Evolutionary conservation across 2,113 vertebrate species (phyloP).

Genomic region (Larimichthys crocea): DNA sequence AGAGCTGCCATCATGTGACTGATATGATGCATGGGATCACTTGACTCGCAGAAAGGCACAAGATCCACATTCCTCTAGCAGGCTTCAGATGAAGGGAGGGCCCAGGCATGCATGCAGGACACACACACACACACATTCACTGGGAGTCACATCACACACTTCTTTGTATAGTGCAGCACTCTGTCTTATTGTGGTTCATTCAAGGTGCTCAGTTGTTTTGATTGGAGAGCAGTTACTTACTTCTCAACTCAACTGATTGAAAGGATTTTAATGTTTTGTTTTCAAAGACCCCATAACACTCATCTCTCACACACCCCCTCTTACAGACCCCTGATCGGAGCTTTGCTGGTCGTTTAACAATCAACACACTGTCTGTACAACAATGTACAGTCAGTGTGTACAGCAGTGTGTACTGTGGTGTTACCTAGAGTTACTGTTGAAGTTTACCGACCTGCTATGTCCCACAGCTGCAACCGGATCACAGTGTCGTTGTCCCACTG

Average conservation of each 20-base stretch:
- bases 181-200: background rate
- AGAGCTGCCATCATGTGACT: conserved; percentile 76
- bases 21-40: conserved; percentile 70
- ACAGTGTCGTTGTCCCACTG: conserved; percentile 82
- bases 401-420: background rate
- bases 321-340: no score
- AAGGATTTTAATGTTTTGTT: conserved; percentile 5
- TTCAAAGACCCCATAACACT: background rate
- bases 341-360: background rate
- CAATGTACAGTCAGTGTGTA: background rate
- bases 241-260: background rate
- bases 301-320: no score
- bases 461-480: conserved; percentile 86
- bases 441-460: conserved; percentile 83
- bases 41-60: conserved; percentile 70
- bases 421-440: background rate
- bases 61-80: conserved; percentile 73
- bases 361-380: background rate
- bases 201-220: background rate
- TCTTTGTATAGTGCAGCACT: background rate
- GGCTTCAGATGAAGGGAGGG: conserved; percentile 62
- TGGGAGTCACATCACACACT: background rate
- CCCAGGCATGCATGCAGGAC: conserved; percentile 17
- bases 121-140: background rate
- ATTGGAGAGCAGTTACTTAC: background rate